Conservation (phyloP, 2,113 vertebrate genomes). For the Nestor notabilis region DNA sequence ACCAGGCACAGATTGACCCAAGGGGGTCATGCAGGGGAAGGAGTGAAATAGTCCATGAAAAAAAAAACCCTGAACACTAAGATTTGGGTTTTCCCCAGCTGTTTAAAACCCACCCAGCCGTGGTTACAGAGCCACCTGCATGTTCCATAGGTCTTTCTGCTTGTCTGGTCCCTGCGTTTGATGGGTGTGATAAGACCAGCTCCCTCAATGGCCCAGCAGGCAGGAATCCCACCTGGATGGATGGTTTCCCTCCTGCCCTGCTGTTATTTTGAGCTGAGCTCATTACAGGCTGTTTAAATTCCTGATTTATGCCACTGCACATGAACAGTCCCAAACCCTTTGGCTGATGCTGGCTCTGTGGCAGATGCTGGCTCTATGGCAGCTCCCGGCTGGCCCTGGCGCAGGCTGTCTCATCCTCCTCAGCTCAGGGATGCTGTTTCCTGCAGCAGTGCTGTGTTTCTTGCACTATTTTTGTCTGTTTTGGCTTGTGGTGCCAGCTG, state of each 20-base stretch:
- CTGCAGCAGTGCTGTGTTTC: background rate
- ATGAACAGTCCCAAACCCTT: background rate
- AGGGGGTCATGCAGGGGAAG: background rate
- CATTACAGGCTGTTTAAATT: background rate
- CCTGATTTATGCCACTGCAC: background rate
- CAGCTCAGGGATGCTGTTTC: background rate
- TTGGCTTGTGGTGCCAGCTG: background rate
- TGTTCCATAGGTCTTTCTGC: background rate
- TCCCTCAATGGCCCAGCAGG: rapidly evolving
- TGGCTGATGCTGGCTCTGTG: background rate
- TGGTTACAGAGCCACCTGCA: background rate
- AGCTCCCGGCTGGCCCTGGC: rapidly evolving
- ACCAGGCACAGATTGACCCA: background rate
- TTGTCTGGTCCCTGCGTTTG: background rate
- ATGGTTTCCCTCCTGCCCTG: background rate
- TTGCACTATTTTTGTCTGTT: background rate
- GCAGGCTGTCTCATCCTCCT: background rate
- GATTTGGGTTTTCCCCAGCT: background rate
- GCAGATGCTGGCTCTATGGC: background rate
- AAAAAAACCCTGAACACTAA: background rate
- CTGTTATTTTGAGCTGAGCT: background rate
- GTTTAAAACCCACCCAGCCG: background rate
- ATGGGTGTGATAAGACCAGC: background rate
- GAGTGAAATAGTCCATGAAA: background rate
- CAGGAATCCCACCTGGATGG: rapidly evolving